Evolutionary conservation across 2,888 invertebrate genomes (phyloP).

Genomic region (Lampropteryx suffumata): DNA sequence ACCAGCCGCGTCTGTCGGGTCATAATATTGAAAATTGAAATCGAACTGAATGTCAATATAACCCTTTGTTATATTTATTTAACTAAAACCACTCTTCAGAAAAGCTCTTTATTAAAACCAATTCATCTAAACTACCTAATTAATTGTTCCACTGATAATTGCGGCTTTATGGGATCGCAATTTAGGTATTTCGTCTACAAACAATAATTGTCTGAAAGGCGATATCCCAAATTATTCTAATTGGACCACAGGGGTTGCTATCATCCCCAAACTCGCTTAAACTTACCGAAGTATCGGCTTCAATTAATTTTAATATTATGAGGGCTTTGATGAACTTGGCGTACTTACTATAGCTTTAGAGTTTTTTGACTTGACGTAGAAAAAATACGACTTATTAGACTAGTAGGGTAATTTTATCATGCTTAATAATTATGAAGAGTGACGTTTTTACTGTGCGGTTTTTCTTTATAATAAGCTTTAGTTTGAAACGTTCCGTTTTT

Average conservation of each 20-base stretch:
- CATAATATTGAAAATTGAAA: too few relatives aligned
- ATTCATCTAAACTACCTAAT: background rate
- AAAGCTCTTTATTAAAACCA: background rate
- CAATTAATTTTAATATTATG: slow-evolving; percentile 32
- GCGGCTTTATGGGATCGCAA: slow-evolving; percentile 10
- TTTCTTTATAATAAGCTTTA: too few relatives aligned
- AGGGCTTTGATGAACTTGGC: slow-evolving; percentile 3
- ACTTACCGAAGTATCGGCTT: slow-evolving; percentile 32
- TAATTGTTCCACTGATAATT: background rate
- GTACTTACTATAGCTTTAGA: background rate
- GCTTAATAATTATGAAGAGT: background rate
- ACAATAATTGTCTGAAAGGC: slow-evolving; percentile 32
- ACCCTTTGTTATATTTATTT: too few relatives aligned
- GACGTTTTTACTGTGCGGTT: background rate
- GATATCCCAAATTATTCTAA: slow-evolving; percentile 37
- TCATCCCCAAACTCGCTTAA: slow-evolving; percentile 16
- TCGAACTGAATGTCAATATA: too few relatives aligned
- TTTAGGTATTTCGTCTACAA: slow-evolving; percentile 30
- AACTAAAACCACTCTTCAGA: background rate
- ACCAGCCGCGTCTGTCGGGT: too few relatives aligned
- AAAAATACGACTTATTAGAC: too few relatives aligned
- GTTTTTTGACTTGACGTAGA: too few relatives aligned
- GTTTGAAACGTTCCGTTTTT: too few relatives aligned
- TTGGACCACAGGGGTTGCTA: slow-evolving; percentile 36
- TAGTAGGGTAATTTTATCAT: too few relatives aligned